phyloP scores from a whole-genome alignment of 2,888 invertebrate genomes.

The Erannis defoliaria region DNA sequence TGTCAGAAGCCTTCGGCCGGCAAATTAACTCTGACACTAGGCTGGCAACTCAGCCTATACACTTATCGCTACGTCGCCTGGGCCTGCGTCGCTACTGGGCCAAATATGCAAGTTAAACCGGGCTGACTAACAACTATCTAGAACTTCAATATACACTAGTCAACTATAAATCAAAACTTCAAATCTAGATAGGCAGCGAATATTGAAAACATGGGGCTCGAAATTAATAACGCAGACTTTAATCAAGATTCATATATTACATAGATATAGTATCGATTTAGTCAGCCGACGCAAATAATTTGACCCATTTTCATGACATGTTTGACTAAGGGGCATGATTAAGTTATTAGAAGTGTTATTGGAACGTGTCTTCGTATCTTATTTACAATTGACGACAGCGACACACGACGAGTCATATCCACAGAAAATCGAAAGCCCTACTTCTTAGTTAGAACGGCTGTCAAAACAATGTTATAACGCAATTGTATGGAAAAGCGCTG shows the following conservation, averaged over 20 bases:
- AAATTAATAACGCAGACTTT: constrained; percentile 22
- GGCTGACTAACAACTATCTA: neutral
- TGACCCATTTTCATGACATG: constrained; percentile 40
- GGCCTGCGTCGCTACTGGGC: too few species aligned
- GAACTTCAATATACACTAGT: constrained; percentile 3
- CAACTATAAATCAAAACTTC: constrained; percentile 15
- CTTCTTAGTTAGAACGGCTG: too few species aligned
- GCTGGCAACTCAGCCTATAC: too few species aligned
- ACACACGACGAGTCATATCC: neutral
- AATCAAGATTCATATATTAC: constrained; percentile 23
- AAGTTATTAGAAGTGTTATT: constrained; percentile 36
- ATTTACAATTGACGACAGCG: constrained; percentile 4
- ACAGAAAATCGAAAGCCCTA: too few species aligned
- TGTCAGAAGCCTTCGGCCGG: too few species aligned
- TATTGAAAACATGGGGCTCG: constrained; percentile 19
- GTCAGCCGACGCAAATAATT: constrained; percentile 31
- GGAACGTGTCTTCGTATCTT: neutral
- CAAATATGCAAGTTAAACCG: too few species aligned
- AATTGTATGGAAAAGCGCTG: too few species aligned
- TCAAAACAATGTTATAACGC: too few species aligned
- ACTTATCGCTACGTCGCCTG: too few species aligned
- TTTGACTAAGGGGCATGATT: constrained; percentile 34
- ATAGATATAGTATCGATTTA: constrained; percentile 42
- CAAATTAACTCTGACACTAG: too few species aligned
- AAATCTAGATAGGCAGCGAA: constrained; percentile 17